These are phyloP conservation scores for Hydrochoerus hydrochaeris DNA, from an alignment of 2,113 vertebrate species.

Conservation along the genomic window DNA sequence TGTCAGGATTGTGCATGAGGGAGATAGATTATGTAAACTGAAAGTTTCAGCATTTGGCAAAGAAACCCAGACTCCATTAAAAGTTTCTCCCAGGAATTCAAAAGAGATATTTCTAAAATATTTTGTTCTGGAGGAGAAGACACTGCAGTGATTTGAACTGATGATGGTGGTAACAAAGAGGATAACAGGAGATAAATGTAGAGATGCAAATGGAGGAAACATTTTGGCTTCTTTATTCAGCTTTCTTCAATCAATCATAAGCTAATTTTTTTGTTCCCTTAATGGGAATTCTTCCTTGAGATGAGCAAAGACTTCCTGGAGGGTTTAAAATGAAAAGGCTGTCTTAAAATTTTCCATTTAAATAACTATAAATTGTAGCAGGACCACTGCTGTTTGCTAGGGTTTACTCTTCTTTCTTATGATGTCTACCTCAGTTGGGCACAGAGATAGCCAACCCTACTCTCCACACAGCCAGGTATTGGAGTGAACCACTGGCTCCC, in stretches of 20 bases:
- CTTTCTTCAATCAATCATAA: background rate
- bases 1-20: background rate
- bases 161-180: background rate
- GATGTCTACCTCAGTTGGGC: background rate
- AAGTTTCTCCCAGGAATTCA: background rate
- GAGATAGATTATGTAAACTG: background rate
- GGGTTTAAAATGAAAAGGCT: background rate
- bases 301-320: background rate
- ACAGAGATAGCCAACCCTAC: background rate
- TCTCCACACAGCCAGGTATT: background rate
- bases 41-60: background rate
- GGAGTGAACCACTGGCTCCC: background rate
- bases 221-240: background rate
- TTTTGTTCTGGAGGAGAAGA: slow-evolving; percentile 1
- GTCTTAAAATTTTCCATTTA: background rate
- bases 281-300: background rate
- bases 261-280: background rate
- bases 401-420: background rate
- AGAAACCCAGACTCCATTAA: background rate
- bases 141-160: background rate
- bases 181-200: background rate
- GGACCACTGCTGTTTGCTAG: background rate
- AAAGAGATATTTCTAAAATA: background rate
- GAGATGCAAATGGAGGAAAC: background rate
- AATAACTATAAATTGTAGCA: background rate